phyloP scores from a whole-genome alignment of 2,113 vertebrate species.

The Mystacornis crossleyi region DNA sequence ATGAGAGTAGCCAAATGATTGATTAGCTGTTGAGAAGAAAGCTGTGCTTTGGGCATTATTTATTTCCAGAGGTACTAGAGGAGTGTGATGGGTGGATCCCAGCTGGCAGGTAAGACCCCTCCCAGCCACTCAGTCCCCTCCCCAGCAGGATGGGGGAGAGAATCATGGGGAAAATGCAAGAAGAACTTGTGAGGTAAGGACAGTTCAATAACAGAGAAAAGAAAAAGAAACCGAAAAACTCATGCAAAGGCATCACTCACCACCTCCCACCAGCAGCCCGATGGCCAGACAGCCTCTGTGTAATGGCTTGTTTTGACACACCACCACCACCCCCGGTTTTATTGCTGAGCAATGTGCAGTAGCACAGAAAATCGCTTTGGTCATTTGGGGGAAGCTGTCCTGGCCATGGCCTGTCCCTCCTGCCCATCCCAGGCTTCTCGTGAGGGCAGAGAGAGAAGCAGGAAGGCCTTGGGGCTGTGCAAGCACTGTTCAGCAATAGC shows the following conservation, averaged over 20 bases:
- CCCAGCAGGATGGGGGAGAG: background rate
- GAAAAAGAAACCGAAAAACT: background rate
- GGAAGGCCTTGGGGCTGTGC: background rate
- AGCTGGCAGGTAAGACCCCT: background rate
- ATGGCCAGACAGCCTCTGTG: background rate
- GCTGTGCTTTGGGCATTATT: background rate
- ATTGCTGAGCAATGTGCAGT: background rate
- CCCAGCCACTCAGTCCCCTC: background rate
- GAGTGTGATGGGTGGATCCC: background rate
- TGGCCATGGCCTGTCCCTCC: background rate
- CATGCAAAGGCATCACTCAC: background rate
- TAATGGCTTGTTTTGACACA: background rate
- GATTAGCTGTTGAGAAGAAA: background rate
- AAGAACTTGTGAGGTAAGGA: background rate
- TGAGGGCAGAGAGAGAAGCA: background rate
- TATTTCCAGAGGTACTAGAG: background rate
- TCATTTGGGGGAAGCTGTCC: background rate
- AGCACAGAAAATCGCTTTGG: background rate
- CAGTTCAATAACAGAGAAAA: background rate
- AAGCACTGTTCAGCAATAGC: background rate
- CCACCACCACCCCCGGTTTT: background rate
- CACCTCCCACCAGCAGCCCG: background rate
- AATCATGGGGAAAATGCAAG: background rate
- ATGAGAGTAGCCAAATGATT: conserved; percentile 8
- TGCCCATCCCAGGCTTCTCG: background rate